Evolutionary conservation across 2,113 vertebrate species (phyloP).

Genomic region (Sminthopsis crassicaudata): DNA sequence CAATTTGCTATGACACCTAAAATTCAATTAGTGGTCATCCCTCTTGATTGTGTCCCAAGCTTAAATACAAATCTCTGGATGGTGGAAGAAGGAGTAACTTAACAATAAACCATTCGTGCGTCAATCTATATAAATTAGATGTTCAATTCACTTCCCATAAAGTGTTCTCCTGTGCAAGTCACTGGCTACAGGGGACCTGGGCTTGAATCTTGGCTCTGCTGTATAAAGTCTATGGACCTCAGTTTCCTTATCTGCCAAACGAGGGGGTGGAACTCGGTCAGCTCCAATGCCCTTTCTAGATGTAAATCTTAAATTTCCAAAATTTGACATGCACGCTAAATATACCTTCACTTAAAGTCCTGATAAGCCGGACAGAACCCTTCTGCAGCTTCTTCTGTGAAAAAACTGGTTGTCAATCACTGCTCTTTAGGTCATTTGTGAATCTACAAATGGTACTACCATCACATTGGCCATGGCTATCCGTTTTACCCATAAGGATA

Average conservation of each 20-base stretch:
- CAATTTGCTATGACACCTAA: neutral
- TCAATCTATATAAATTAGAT: neutral
- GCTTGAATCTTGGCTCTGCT: neutral
- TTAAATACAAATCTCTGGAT: neutral
- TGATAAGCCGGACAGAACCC: neutral
- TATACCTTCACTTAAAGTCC: neutral
- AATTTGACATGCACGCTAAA: neutral
- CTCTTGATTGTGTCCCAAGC: neutral
- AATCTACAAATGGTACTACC: neutral
- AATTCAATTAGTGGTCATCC: neutral
- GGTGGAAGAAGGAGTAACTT: neutral
- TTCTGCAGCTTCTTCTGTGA: neutral
- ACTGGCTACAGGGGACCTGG: neutral
- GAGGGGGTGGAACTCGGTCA: neutral
- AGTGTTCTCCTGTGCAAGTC: neutral
- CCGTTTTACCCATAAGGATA: neutral
- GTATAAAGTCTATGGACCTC: neutral
- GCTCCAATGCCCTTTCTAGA: neutral
- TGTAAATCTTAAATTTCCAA: neutral
- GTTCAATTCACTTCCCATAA: neutral
- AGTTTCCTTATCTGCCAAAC: neutral
- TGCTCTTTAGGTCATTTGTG: neutral
- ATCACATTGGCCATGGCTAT: neutral
- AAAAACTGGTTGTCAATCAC: neutral
- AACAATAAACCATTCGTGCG: neutral